phyloP scores from a whole-genome alignment of 2,113 vertebrate genomes.

The Camelus dromedarius region DNA sequence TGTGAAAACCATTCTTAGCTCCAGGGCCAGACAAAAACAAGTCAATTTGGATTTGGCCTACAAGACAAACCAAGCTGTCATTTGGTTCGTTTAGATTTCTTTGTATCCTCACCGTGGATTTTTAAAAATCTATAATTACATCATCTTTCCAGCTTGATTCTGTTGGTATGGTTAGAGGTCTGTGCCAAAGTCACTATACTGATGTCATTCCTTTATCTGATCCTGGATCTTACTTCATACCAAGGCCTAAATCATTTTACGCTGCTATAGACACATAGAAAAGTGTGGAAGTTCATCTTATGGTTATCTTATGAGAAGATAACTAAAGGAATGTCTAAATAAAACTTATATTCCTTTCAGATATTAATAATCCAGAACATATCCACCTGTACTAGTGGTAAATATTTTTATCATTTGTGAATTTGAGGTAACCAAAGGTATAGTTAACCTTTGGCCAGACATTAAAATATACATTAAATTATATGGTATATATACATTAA shows the following conservation, averaged over 20 bases:
- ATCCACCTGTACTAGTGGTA: not conserved
- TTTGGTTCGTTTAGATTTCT: not conserved
- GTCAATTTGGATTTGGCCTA: not conserved
- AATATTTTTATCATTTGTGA: conserved; percentile 28
- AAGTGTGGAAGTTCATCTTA: not conserved
- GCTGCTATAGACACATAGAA: not conserved
- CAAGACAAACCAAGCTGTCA: not conserved
- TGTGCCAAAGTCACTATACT: not conserved
- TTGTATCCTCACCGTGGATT: not conserved
- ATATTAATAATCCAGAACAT: not conserved
- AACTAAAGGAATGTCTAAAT: not conserved
- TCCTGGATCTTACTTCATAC: not conserved
- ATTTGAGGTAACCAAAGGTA: not conserved
- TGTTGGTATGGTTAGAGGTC: not conserved
- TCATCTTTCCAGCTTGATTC: not conserved
- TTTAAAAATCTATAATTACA: not conserved
- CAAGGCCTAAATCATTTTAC: not conserved
- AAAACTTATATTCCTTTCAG: not conserved
- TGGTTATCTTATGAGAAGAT: not conserved
- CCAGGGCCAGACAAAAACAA: not conserved
- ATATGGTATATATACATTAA: not conserved
- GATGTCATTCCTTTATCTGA: not conserved
- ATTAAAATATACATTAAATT: not conserved
- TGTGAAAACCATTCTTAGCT: not conserved
- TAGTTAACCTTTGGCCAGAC: not conserved